Evolutionary conservation across 2,888 invertebrate species (phyloP).

Genomic region (Scaptomyza caliginosa): DNA sequence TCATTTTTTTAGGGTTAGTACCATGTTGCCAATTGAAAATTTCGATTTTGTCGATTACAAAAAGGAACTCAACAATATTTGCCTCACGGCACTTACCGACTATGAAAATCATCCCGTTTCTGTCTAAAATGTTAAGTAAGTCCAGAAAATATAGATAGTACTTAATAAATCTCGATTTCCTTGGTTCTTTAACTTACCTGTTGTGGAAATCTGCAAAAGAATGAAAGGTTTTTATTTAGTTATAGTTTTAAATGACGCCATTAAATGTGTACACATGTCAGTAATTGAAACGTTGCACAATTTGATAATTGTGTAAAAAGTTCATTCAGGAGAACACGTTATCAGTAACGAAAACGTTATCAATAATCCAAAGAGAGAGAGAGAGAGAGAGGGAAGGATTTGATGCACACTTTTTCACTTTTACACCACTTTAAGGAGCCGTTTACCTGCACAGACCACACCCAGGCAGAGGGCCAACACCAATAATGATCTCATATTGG

Average conservation of each 20-base stretch:
- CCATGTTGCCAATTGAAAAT: conserved; percentile 76
- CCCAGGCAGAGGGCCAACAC: conserved; percentile 81
- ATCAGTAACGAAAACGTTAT: conserved; percentile 9
- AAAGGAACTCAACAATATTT: conserved; percentile 63
- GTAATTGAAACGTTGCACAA: conserved; percentile 48
- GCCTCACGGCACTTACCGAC: conserved; percentile 80
- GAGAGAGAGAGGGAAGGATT: neutral
- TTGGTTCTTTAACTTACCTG: conserved; percentile 53
- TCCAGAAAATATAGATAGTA: conserved; percentile 12
- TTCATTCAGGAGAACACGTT: conserved; percentile 42
- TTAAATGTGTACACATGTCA: conserved; percentile 36
- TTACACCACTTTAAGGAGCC: conserved; percentile 24
- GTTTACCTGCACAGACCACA: conserved; percentile 81
- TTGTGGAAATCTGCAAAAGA: conserved; percentile 53
- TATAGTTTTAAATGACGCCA: neutral
- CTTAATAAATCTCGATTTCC: no score
- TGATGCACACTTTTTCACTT: conserved; percentile 1
- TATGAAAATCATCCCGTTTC: conserved; percentile 63
- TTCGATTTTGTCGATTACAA: conserved; percentile 54
- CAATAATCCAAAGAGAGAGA: conserved; percentile 11
- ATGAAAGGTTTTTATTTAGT: conserved; percentile 1
- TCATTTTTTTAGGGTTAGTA: conserved; percentile 51
- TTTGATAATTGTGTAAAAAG: conserved; percentile 42
- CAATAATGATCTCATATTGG: conserved; percentile 80
- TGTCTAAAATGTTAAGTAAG: conserved; percentile 23